A percentile compares a stretch with the other conserved stretches of the same genome.
Evolutionary conservation across 2,888 invertebrate genomes (phyloP).

Genomic region (Caenorhabditis afra): DNA sequence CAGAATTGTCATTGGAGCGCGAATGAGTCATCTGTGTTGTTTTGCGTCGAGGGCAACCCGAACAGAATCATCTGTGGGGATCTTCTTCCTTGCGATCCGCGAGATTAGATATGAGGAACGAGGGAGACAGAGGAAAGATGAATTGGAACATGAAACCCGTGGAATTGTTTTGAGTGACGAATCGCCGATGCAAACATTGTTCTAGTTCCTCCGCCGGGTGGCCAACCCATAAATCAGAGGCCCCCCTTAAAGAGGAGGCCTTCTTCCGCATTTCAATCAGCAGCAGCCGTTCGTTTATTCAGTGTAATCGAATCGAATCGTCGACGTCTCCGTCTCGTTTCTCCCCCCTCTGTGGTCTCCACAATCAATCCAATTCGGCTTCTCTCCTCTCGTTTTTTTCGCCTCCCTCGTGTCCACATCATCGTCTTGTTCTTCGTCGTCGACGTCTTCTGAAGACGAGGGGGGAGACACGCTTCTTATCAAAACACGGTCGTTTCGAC

Average conservation of each 20-base stretch:
- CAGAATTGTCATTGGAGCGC: too few species aligned
- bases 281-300: slow-evolving; percentile 12
- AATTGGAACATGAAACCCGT: background rate
- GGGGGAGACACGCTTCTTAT: slow-evolving; percentile 40
- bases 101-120: background rate
- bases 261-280: background rate
- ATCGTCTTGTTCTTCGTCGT: background rate
- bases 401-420: background rate
- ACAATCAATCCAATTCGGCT: slow-evolving; percentile 15
- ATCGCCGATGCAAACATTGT: too few species aligned
- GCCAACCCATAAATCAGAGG: too few species aligned
- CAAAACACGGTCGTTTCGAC: slow-evolving; percentile 26
- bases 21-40: too few species aligned
- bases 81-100: background rate
- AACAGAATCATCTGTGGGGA: background rate
- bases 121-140: slow-evolving; percentile 8
- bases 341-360: background rate
- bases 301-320: slow-evolving; percentile 10
- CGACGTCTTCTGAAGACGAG: too few species aligned
- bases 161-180: too few species aligned
- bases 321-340: background rate
- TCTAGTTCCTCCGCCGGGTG: too few species aligned
- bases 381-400: slow-evolving; percentile 15
- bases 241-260: too few species aligned
- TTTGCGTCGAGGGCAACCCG: background rate